phyloP scores from a whole-genome alignment of 2,888 invertebrate genomes.

The Xylophagus ater region DNA sequence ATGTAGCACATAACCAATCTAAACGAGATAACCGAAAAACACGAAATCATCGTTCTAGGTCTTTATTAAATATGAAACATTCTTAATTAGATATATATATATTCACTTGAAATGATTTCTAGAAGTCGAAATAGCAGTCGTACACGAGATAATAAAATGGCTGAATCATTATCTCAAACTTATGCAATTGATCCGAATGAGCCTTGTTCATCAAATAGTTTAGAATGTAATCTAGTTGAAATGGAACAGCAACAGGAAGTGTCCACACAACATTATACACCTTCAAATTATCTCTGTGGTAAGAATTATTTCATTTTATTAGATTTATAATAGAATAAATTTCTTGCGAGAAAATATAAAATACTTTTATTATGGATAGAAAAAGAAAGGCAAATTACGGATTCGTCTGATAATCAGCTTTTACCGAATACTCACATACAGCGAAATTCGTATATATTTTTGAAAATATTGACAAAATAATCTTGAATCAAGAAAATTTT shows the following conservation, averaged over 20 bases:
- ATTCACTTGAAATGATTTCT: neutral
- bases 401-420: conserved; percentile 23
- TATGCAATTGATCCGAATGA: neutral
- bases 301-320: neutral
- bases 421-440: conserved; percentile 26
- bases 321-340: neutral
- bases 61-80: neutral
- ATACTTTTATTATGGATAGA: conserved; percentile 15
- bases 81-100: neutral
- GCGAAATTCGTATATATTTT: conserved; percentile 14
- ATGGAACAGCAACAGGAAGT: neutral
- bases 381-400: conserved; percentile 6
- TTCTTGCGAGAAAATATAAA: conserved; percentile 26
- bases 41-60: neutral
- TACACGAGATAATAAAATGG: too few species aligned
- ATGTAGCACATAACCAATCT: conserved; percentile 10
- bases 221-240: too few species aligned
- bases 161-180: too few species aligned
- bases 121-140: neutral
- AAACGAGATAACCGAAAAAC: too few species aligned
- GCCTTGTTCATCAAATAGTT: conserved; percentile 5
- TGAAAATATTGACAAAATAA: neutral
- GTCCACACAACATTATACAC: neutral
- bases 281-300: conserved; percentile 1
- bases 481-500: neutral